Evolutionary conservation across 2,113 vertebrate species (phyloP).

Genomic region (Lethenteron reissneri): DNA sequence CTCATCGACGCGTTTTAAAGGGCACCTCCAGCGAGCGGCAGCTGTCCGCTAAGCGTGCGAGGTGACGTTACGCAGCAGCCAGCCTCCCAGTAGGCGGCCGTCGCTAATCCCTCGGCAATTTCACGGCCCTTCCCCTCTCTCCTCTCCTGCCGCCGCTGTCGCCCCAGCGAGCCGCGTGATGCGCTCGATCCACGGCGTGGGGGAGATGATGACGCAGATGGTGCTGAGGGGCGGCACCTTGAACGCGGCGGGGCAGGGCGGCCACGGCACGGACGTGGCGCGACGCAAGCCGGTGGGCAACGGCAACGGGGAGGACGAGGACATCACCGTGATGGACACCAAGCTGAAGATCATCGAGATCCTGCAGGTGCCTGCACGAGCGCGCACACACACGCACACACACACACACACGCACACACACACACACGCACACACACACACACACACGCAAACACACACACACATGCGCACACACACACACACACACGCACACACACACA

Average conservation of each 20-base stretch:
- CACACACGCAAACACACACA: too few species aligned
- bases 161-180: slow-evolving; percentile 54
- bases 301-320: slow-evolving; percentile 37
- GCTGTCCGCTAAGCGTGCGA: too few species aligned
- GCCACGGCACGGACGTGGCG: slow-evolving; percentile 19
- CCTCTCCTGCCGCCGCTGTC: neutral
- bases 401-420: slow-evolving; percentile 11
- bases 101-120: too few species aligned
- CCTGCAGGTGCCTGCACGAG: slow-evolving; percentile 37
- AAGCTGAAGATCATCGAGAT: slow-evolving; percentile 94
- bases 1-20: too few species aligned
- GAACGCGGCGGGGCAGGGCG: slow-evolving; percentile 16
- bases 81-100: too few species aligned
- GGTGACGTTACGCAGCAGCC: too few species aligned
- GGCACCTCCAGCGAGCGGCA: too few species aligned
- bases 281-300: slow-evolving; percentile 42
- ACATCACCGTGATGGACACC: slow-evolving; percentile 91
- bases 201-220: slow-evolving; percentile 97
- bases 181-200: slow-evolving; percentile 77
- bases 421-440: slow-evolving; percentile 29
- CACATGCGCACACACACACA: too few species aligned
- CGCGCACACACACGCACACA: too few species aligned
- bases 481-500: slow-evolving; percentile 32
- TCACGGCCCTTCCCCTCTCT: too few species aligned
- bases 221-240: slow-evolving; percentile 76